Percentiles rank a stretch among this genome's conserved stretches.
Evolutionary conservation across 2,888 invertebrate species (phyloP).

Genomic region (Scotopteryx bipunctaria): DNA sequence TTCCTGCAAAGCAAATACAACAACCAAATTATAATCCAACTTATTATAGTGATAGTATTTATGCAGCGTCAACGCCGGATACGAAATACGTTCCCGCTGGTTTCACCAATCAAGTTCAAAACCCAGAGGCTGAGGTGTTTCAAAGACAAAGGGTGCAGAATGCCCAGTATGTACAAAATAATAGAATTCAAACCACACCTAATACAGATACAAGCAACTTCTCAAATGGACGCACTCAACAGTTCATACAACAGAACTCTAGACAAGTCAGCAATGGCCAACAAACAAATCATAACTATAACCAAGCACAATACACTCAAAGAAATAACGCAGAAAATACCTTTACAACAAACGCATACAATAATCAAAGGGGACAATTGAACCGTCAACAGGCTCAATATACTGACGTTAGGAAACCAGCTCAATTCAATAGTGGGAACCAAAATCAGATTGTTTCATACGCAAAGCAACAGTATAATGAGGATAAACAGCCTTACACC

Average conservation of each 20-base stretch:
- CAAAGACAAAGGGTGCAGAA: slow-evolving; percentile 56
- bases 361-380: slow-evolving; percentile 44
- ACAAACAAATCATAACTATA: slow-evolving; percentile 39
- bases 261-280: slow-evolving; percentile 33
- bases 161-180: slow-evolving; percentile 48
- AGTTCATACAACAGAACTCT: slow-evolving; percentile 19
- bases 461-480: slow-evolving; percentile 55
- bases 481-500: slow-evolving; percentile 54
- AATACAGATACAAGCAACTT: slow-evolving; percentile 40
- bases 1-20: slow-evolving; percentile 61
- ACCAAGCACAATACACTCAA: slow-evolving; percentile 44
- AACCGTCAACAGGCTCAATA: slow-evolving; percentile 50
- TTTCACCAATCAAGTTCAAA: slow-evolving; percentile 46
- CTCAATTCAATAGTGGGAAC: slow-evolving; percentile 47
- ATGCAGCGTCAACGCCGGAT: slow-evolving; percentile 65
- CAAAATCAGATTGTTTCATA: slow-evolving; percentile 49
- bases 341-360: slow-evolving; percentile 43
- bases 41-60: slow-evolving; percentile 51
- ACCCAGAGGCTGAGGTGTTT: slow-evolving; percentile 51
- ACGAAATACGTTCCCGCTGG: slow-evolving; percentile 60
- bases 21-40: slow-evolving; percentile 53
- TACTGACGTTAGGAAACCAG: slow-evolving; percentile 46
- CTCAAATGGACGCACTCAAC: slow-evolving; percentile 49
- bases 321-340: slow-evolving; percentile 41
- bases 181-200: slow-evolving; percentile 45